Evolutionary conservation across 2,888 invertebrate genomes (phyloP), one percentile per base, ranked within the genome.

Genomic region (Sialis fuliginosa): DNA sequence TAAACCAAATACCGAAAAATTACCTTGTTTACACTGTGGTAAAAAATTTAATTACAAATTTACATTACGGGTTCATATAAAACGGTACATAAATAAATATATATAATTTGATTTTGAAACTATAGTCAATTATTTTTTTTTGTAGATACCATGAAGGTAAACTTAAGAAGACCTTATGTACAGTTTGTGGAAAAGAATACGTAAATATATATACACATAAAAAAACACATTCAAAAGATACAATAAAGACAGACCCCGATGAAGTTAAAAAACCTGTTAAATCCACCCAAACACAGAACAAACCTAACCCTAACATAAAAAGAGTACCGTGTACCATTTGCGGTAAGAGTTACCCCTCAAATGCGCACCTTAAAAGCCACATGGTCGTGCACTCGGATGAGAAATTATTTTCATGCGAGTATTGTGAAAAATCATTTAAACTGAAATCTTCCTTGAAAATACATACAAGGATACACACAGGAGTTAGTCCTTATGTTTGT

Each of bases 391-490:
- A 37, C 12, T 10, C 37, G 12, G 37, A 37, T 12, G 12, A 10
- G 6, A n/a, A 12, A 10, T 37, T 12, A 10, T 37, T 37, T 37
- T n/a, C 37, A 7, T 37, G 37, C 12, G 8, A 37, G n/a, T 37
- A 10, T 10, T 37, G 37, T 37, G 41, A 46, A 32, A 46, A 46
- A 46, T 33, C 39, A 33, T 46, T 41, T 33, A 46, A 46, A 41
- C 9, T 41, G 41, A 46, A 46, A 40, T 33, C 33, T 33, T 32
- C 34, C 10, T 22, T 46, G 9, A 46, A 33, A 6, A 32, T 46
- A 10, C 46, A 46, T 33, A 13, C 40, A 5, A 30, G 41, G 33
- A 41, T 40, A 35, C 46, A 46, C 41, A 40, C 46, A 31, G 42
- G 42, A 4, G 30, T 30, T 4, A 13, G 42, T 8, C 42, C 42